Conservation (phyloP, 2,113 vertebrate genomes). For the Dasyurus viverrinus region DNA sequence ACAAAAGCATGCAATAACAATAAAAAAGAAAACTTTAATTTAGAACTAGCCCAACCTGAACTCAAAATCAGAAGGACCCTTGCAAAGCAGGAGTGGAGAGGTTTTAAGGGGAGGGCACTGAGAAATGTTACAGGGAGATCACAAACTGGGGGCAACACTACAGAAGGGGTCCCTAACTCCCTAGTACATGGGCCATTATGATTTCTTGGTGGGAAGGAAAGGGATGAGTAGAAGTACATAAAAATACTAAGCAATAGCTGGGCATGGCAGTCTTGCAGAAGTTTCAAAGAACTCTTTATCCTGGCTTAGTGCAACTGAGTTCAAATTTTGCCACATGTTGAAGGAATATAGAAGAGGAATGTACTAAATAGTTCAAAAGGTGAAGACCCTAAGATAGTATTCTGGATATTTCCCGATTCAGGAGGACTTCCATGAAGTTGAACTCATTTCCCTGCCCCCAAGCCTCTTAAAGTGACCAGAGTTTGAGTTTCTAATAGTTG, state of each 20-base stretch:
- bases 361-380: not conserved
- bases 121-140: not conserved
- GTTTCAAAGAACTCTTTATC: not conserved
- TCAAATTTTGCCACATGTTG: not conserved
- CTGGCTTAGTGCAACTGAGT: not conserved
- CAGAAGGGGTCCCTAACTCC: not conserved
- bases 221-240: not conserved
- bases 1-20: not conserved
- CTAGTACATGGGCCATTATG: not conserved
- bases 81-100: not conserved
- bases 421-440: not conserved
- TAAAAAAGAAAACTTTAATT: not conserved
- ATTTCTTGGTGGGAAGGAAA: not conserved
- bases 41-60: not conserved
- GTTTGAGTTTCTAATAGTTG: not conserved
- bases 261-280: not conserved
- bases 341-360: not conserved
- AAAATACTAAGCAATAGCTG: not conserved
- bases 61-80: not conserved
- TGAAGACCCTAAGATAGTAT: not conserved
- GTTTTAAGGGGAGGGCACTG: not conserved
- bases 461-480: not conserved
- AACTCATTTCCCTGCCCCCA: not conserved
- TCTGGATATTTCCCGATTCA: not conserved
- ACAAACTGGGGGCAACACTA: not conserved